A percentile compares a stretch with the other conserved stretches of the same genome.
Evolutionary conservation across 2,113 vertebrate species (phyloP).

Genomic region (Nycticebus coucang): DNA sequence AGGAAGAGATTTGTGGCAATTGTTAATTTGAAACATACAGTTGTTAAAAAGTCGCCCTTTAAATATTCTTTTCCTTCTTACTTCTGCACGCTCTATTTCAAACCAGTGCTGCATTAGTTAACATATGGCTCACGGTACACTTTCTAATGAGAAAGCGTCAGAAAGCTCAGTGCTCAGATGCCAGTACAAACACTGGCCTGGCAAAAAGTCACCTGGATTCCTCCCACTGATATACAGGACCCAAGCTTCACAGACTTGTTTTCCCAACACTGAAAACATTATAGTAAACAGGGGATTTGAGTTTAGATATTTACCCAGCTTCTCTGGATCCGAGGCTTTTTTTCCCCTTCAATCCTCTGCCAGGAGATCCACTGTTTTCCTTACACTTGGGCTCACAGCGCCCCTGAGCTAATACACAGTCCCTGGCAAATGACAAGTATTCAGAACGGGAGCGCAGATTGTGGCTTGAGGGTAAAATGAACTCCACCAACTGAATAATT

Average conservation of each 20-base stretch:
- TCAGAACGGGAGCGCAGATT: conserved; percentile 51
- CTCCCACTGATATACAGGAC: conserved; percentile 36
- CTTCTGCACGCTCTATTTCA: background rate
- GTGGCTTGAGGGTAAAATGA: conserved; percentile 59
- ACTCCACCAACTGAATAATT: conserved; percentile 49
- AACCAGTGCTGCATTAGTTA: background rate
- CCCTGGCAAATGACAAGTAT: conserved; percentile 61
- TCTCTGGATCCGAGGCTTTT: conserved; percentile 3
- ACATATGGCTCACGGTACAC: background rate
- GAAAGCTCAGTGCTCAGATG: conserved; percentile 13
- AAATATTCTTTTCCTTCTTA: background rate
- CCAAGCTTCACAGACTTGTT: conserved; percentile 46
- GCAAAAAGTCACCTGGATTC: conserved; percentile 56
- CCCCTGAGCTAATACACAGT: conserved; percentile 41
- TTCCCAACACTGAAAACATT: conserved; percentile 12
- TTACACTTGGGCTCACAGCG: conserved; percentile 8
- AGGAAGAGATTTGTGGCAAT: background rate
- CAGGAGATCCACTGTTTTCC: conserved; percentile 36
- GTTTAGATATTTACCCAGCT: conserved; percentile 57
- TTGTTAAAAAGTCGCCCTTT: conserved; percentile 3
- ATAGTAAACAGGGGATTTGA: conserved; percentile 65
- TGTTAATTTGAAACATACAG: background rate
- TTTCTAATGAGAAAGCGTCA: conserved; percentile 54
- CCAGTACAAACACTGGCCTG: conserved; percentile 51
- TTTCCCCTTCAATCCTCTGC: conserved; percentile 20